Percentiles rank a stretch among this genome's conserved stretches.
phyloP scores from a whole-genome alignment of 2,113 vertebrate species.

The Cheilinus undulatus region DNA sequence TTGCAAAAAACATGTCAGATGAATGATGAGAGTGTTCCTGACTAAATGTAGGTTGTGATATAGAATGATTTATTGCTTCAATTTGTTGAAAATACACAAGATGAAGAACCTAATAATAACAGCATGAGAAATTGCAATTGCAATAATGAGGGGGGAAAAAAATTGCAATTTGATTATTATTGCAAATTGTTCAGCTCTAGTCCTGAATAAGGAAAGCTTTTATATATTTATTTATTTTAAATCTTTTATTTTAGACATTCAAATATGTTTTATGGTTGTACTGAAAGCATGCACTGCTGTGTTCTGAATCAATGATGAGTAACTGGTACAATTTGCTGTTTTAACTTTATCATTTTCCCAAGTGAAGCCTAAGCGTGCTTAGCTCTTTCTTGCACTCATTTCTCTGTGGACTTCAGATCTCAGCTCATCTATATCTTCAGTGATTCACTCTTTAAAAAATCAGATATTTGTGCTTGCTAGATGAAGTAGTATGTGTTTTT shows the following conservation, averaged over 20 bases:
- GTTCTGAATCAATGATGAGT: constrained; percentile 5
- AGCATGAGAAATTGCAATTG: too few species aligned
- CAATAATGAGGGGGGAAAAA: too few species aligned
- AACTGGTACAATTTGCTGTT: neutral
- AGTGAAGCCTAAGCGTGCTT: neutral
- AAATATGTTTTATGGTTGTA: constrained; percentile 1
- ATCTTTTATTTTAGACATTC: constrained; percentile 11
- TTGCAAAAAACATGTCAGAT: too few species aligned
- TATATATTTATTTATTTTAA: neutral
- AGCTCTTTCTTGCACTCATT: constrained; percentile 1
- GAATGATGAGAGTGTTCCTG: too few species aligned
- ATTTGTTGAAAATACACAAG: too few species aligned
- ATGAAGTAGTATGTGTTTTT: constrained; percentile 49
- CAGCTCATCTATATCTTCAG: constrained; percentile 30
- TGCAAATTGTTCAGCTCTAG: too few species aligned
- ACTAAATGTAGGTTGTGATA: too few species aligned
- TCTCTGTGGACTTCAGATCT: constrained; percentile 28
- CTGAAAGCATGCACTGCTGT: neutral
- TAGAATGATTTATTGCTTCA: too few species aligned
- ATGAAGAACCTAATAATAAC: too few species aligned
- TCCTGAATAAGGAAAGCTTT: too few species aligned
- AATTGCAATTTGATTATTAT: too few species aligned
- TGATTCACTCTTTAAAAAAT: constrained; percentile 20
- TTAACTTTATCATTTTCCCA: constrained; percentile 1
- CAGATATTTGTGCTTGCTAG: constrained; percentile 23